Percentiles rank a stretch among this genome's conserved stretches.
Conservation (phyloP, 1,140 invertebrate genomes). For the Catajapyx aquilonaris region DNA sequence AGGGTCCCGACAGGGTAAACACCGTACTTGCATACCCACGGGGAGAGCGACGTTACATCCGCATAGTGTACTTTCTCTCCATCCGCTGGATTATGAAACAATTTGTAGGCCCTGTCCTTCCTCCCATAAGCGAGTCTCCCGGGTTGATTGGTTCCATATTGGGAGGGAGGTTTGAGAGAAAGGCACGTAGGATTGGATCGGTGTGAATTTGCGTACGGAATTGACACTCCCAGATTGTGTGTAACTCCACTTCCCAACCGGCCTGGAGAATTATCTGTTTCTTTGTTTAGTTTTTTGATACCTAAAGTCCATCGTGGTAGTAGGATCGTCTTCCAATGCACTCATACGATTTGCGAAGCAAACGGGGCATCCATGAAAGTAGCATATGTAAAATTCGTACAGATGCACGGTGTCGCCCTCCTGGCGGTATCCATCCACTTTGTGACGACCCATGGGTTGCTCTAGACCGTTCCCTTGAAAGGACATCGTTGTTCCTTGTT, state of each 20-base stretch:
- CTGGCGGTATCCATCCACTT: no score
- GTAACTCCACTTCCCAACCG: neutral
- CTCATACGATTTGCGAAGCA: no score
- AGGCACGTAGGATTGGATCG: constrained; percentile 1
- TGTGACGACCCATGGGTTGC: no score
- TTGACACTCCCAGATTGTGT: neutral
- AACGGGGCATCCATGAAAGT: no score
- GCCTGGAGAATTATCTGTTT: neutral
- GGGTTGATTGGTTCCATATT: constrained; percentile 5
- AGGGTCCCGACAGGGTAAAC: constrained; percentile 19
- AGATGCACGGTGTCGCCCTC: no score
- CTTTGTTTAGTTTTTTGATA: neutral
- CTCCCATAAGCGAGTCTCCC: constrained; percentile 18
- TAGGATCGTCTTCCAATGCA: no score
- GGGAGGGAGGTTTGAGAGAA: neutral
- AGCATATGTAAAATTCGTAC: no score
- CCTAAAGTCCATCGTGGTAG: neutral
- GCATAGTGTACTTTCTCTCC: constrained; percentile 18
- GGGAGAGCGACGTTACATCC: constrained; percentile 19
- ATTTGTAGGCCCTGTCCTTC: constrained; percentile 15
- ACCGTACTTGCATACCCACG: constrained; percentile 14
- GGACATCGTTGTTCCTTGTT: no score
- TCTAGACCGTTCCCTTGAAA: no score
- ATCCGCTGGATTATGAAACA: constrained; percentile 12
- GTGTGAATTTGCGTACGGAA: neutral